Conservation (phyloP, 2,113 vertebrate species). For the Apaloderma vittatum region DNA sequence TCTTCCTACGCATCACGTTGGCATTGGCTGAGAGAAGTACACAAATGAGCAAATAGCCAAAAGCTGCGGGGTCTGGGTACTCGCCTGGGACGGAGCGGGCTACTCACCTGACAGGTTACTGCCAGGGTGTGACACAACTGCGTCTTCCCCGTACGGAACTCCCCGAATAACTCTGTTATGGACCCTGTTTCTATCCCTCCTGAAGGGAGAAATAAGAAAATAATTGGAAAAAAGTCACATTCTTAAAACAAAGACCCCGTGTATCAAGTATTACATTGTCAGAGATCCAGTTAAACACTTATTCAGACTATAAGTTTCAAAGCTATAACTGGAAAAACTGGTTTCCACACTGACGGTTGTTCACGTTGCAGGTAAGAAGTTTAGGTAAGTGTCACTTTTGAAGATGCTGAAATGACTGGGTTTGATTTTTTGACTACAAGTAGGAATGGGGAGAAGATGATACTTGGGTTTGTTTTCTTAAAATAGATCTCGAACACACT, state of each 20-base stretch:
- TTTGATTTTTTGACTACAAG: neutral
- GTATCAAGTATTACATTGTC: no score
- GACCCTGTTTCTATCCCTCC: conserved; percentile 98
- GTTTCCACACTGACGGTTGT: neutral
- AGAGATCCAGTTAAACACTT: neutral
- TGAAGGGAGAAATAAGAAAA: conserved; percentile 13
- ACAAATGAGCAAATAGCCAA: neutral
- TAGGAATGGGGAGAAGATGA: neutral
- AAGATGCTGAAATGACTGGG: neutral
- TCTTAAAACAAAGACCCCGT: neutral
- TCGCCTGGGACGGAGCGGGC: fast-evolving
- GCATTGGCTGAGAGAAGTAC: neutral
- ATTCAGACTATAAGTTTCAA: neutral
- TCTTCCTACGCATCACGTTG: no score
- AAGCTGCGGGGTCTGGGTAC: no score
- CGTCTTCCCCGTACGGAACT: conserved; percentile 97
- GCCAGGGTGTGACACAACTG: conserved; percentile 96
- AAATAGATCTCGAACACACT: neutral
- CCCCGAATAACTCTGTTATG: conserved; percentile 98
- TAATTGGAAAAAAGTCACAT: neutral
- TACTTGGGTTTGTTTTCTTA: neutral
- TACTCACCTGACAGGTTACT: conserved; percentile 93
- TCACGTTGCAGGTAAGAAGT: neutral
- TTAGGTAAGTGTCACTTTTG: neutral
- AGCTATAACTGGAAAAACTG: neutral